These are phyloP conservation scores for Buceros bicornis DNA, from an alignment of 2,797 vertebrate species.

Conservation along the genomic window DNA sequence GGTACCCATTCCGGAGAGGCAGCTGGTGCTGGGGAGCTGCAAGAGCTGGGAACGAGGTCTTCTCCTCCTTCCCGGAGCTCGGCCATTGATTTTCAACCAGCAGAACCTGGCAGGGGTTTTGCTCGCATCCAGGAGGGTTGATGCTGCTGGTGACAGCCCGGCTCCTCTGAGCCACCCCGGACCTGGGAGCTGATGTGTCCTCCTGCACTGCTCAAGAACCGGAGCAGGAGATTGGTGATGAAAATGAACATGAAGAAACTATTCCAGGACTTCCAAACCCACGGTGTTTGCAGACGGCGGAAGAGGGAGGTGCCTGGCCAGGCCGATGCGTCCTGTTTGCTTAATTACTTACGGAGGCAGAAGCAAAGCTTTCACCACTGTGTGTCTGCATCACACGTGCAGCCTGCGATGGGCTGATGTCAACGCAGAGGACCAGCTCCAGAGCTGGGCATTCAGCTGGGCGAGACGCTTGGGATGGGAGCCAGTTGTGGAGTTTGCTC, in stretches of 20 bases:
- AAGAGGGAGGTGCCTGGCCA: not conserved
- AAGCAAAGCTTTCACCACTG: not conserved
- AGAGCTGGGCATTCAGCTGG: not conserved
- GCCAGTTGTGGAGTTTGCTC: accelerated
- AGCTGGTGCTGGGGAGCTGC: not conserved
- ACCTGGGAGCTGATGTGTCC: not conserved
- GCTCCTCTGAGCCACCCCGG: not conserved
- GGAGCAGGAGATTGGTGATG: not conserved
- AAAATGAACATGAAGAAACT: not conserved
- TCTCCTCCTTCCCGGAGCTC: not conserved
- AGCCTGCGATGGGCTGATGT: not conserved
- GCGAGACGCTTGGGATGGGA: not conserved
- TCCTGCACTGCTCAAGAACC: accelerated
- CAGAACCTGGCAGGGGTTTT: not conserved
- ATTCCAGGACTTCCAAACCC: not conserved
- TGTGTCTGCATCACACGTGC: accelerated
- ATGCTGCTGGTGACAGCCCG: not conserved
- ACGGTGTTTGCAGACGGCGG: not conserved
- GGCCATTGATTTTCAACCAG: not conserved
- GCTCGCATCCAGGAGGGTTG: not conserved
- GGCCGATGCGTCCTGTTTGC: not conserved
- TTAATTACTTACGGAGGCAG: not conserved
- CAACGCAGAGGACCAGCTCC: not conserved
- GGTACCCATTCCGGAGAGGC: not conserved
- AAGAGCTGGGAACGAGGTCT: not conserved